Percentiles rank a stretch among this genome's conserved stretches.
These are phyloP conservation scores for Montipora capricornis DNA, from an alignment of 64 coral and sea anemone genomes.

Conservation along the genomic window DNA sequence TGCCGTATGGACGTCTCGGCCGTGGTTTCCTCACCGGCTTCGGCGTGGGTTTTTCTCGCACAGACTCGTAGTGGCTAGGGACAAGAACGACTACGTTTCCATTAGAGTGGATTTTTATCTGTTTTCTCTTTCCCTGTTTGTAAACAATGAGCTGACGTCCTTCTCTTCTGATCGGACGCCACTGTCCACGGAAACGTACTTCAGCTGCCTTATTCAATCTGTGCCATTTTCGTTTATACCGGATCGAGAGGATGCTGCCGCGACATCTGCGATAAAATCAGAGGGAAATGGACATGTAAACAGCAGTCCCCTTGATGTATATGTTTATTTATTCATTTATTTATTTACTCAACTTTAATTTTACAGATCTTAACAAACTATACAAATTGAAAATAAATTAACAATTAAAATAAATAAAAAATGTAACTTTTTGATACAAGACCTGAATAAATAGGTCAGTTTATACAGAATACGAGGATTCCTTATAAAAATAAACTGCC, in stretches of 20 bases:
- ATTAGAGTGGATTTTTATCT: not conserved
- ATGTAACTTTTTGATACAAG: no score
- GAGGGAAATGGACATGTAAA: not conserved
- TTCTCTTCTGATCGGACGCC: not conserved
- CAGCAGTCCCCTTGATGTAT: not conserved
- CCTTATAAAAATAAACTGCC: no score
- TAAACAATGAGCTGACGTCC: not conserved
- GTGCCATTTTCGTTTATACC: not conserved
- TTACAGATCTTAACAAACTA: no score
- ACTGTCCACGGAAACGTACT: not conserved
- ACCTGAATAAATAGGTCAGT: no score
- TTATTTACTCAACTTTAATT: no score
- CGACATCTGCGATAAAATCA: not conserved
- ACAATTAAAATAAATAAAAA: no score
- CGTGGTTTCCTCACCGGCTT: not conserved
- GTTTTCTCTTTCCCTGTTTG: not conserved
- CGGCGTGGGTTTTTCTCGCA: not conserved
- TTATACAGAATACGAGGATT: no score
- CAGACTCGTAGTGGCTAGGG: not conserved
- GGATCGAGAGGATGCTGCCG: not conserved
- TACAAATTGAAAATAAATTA: no score
- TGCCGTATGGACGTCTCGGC: constrained; percentile 7
- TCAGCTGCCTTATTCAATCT: not conserved
- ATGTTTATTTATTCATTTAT: no score
- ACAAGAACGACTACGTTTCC: not conserved